These are phyloP conservation scores for Anolis carolinensis DNA, from an alignment of 2,113 vertebrate species.

Conservation along the genomic window DNA sequence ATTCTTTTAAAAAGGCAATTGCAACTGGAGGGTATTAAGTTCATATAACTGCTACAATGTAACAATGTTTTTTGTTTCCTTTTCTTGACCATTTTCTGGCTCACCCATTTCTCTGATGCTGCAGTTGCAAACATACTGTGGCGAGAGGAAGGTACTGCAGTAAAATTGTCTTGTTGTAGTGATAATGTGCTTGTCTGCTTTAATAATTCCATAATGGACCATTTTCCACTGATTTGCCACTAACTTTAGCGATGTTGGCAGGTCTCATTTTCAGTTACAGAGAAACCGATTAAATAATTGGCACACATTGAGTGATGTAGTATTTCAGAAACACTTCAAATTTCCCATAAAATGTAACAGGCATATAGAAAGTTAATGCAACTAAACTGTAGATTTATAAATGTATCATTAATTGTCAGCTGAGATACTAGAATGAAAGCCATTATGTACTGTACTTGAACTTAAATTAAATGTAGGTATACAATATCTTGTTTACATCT, in stretches of 20 bases:
- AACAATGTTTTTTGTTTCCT: conserved; percentile 59
- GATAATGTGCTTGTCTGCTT: conserved; percentile 72
- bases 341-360: conserved; percentile 23
- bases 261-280: conserved; percentile 40
- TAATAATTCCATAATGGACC: conserved; percentile 65
- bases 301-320: neutral
- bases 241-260: conserved; percentile 51
- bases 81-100: conserved; percentile 63
- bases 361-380: conserved; percentile 26
- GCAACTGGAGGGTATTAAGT: conserved; percentile 38
- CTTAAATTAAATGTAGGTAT: conserved; percentile 50
- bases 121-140: conserved; percentile 98
- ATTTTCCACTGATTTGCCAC: conserved; percentile 61
- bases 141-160: conserved; percentile 95
- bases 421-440: conserved; percentile 38
- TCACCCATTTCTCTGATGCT: conserved; percentile 69
- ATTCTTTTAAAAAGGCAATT: conserved; percentile 18
- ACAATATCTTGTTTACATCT: conserved; percentile 44
- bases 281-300: conserved; percentile 41
- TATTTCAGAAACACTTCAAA: neutral
- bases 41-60: conserved; percentile 49
- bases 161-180: conserved; percentile 67
- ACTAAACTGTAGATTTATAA: conserved; percentile 35
- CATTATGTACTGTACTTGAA: conserved; percentile 45
- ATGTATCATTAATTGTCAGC: conserved; percentile 6